Percentiles rank a stretch among this genome's conserved stretches.
phyloP scores from a whole-genome alignment of 2,113 vertebrate species.

The Thamnaconus septentrionalis region DNA sequence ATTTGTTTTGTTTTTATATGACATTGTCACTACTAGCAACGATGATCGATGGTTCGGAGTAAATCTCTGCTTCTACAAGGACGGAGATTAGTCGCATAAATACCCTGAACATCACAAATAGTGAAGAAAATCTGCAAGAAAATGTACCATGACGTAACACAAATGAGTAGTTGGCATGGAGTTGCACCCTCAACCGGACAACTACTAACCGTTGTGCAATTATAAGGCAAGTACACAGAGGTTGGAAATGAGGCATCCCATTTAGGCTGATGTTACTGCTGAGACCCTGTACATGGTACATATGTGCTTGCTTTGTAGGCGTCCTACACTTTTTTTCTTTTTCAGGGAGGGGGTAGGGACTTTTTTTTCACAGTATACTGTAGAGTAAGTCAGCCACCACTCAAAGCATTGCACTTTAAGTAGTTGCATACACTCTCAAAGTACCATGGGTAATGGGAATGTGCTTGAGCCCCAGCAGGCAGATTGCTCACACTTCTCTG shows the following conservation, averaged over 20 bases:
- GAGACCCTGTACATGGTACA: conserved; percentile 53
- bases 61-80: conserved; percentile 21
- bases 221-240: conserved; percentile 96
- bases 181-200: conserved; percentile 77
- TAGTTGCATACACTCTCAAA: conserved; percentile 13
- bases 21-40: neutral
- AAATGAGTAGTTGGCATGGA: conserved; percentile 77
- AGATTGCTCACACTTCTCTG: conserved; percentile 8
- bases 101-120: conserved; percentile 57
- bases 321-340: conserved; percentile 16
- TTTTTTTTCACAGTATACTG: conserved; percentile 37
- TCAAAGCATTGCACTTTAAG: conserved; percentile 22
- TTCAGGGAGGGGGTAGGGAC: conserved; percentile 15
- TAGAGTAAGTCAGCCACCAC: conserved; percentile 23
- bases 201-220: conserved; percentile 87
- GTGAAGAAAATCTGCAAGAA: conserved; percentile 45
- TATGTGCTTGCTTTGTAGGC: conserved; percentile 43
- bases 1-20: neutral
- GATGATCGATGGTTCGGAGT: neutral
- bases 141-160: conserved; percentile 40
- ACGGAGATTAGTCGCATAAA: conserved; percentile 44
- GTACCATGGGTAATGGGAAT: conserved; percentile 50
- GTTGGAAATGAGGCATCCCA: conserved; percentile 83
- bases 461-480: conserved; percentile 60
- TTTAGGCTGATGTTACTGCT: conserved; percentile 50